Evolutionary conservation across 2,888 invertebrate genomes (phyloP), one percentile per base, ranked within the genome.

Genomic region (Smittia sp.): DNA sequence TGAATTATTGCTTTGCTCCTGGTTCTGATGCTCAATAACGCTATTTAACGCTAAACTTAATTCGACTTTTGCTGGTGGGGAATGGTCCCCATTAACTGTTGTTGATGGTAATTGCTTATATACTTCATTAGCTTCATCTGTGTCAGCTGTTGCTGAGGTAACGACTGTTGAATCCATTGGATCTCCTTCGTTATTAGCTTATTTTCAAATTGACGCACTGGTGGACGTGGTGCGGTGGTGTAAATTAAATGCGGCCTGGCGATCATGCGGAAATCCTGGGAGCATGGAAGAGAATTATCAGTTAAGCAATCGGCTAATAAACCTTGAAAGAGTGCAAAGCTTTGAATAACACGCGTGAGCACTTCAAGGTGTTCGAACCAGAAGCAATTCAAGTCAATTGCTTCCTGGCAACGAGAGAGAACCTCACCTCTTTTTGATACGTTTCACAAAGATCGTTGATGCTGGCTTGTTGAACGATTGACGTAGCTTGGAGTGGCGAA

Each of bases 161-260:
- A 80, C 75, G 83, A 79, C 76, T 83, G 83, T 78, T 83, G 77
- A 77, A 83, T 83, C 76, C 82, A 82, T 78, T 81, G 76, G 75
- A 77, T 76, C 75, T 76, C 76, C 75, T 70, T 66, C 74, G 76
- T 75, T 72, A 77, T 74, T 74, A 69, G 52, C 18, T 69, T 69
- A 54, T 69, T 54, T 27, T 69, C 54, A 52, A 69, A 69, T 54
- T 25, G 63, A 27, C 41, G 69, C 69, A 69, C 69, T 54, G 69
- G 69, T 27, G 39, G 68, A 68, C 69, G 69, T 7, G 41, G 69
- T 69, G 69, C 69, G 69, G 27, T 69, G 32, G 32, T 32, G 20
- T 46, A 52, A 20, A 52, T 69, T 41, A n/a, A 54, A 54, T 54
- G 41, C 24, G 75, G 73, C 76, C 75, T 74, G 75, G 75, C 75